These are phyloP conservation scores for Oxyruncus cristatus DNA, from an alignment of 2,113 vertebrate genomes.

Conservation along the genomic window DNA sequence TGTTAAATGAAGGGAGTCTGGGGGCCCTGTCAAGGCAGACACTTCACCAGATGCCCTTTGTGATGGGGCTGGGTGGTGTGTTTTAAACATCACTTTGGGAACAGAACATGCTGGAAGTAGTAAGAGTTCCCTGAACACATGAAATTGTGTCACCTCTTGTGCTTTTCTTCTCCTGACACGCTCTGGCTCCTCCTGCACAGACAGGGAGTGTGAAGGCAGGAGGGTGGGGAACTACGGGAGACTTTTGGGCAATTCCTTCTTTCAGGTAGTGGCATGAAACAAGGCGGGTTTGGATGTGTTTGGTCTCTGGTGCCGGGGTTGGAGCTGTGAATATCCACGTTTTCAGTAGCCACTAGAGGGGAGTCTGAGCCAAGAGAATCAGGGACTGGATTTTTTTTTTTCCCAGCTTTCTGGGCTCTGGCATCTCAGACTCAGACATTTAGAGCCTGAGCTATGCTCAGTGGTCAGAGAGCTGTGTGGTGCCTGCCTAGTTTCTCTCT, in stretches of 20 bases:
- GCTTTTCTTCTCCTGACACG: background rate
- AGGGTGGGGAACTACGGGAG: background rate
- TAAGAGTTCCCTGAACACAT: background rate
- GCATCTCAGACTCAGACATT: background rate
- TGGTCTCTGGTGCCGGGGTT: background rate
- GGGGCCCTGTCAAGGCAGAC: background rate
- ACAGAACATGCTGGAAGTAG: background rate
- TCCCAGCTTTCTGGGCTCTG: background rate
- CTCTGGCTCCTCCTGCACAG: background rate
- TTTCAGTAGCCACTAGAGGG: constrained; percentile 48
- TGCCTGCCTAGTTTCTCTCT: background rate
- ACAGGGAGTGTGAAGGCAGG: rapidly evolving
- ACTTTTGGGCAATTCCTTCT: background rate
- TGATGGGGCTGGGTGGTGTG: background rate
- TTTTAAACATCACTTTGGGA: background rate
- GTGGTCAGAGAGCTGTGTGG: background rate
- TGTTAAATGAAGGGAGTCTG: rapidly evolving
- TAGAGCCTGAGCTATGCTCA: background rate
- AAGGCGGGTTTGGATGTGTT: background rate
- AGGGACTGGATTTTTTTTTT: background rate
- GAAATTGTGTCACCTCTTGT: background rate
- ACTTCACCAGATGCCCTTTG: background rate
- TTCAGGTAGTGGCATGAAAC: background rate
- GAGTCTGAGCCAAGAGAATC: constrained; percentile 2
- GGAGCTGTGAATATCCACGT: background rate